Percentiles rank a stretch among this genome's conserved stretches.
phyloP scores from a whole-genome alignment of 2,113 vertebrate genomes.

The Bettongia penicillata region DNA sequence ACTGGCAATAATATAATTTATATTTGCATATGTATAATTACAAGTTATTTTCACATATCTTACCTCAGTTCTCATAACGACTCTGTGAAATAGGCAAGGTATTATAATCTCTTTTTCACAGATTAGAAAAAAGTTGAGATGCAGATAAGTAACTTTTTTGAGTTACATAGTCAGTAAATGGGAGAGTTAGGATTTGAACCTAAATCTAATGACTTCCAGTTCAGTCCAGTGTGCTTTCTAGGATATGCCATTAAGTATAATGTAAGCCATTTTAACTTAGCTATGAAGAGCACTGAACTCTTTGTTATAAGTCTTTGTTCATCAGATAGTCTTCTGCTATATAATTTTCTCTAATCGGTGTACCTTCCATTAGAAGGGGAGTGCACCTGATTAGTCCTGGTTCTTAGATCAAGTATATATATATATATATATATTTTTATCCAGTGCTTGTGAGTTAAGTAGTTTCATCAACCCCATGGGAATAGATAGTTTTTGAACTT shows the following conservation, averaged over 20 bases:
- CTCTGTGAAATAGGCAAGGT: background rate
- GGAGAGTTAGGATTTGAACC: background rate
- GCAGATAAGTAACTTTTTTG: background rate
- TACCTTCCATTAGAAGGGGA: no score
- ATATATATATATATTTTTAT: no score
- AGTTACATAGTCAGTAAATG: background rate
- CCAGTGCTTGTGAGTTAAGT: no score
- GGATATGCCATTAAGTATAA: background rate
- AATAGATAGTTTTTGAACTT: no score
- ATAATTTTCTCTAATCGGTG: no score
- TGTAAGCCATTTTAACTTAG: background rate
- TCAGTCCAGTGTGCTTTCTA: background rate
- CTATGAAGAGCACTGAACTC: background rate
- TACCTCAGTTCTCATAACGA: background rate
- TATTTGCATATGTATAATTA: background rate
- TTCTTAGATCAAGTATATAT: no score
- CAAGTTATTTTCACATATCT: background rate
- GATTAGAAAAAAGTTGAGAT: background rate
- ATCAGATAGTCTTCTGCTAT: no score
- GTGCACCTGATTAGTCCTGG: no score
- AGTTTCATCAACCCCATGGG: no score
- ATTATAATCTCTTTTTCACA: background rate
- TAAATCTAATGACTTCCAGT: background rate
- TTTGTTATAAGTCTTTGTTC: background rate
- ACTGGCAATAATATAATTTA: background rate